Evolutionary conservation across 2,113 vertebrate genomes (phyloP).

Genomic region (Dermatemys mawii): DNA sequence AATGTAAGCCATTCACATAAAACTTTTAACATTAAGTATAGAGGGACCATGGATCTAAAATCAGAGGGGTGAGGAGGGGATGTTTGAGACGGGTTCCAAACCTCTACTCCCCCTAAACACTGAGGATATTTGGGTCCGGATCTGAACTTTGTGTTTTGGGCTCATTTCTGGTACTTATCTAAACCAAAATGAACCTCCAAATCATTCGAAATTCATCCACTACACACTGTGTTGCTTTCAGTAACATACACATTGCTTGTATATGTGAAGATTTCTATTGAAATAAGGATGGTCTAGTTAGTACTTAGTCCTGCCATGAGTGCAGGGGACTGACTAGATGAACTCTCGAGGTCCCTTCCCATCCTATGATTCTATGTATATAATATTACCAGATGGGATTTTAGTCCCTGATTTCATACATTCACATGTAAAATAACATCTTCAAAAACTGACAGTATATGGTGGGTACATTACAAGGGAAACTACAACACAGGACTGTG

Average conservation of each 20-base stretch:
- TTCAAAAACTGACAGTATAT: neutral
- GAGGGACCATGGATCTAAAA: neutral
- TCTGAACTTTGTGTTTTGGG: neutral
- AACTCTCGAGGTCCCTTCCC: too few relatives aligned
- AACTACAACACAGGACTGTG: neutral
- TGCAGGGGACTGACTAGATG: too few relatives aligned
- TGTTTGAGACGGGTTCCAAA: neutral
- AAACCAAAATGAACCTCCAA: neutral
- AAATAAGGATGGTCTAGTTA: neutral
- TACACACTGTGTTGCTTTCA: neutral
- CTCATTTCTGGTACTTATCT: neutral
- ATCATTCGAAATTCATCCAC: fast-evolving
- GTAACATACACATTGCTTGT: neutral
- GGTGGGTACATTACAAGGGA: neutral
- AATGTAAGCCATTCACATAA: neutral
- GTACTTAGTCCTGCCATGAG: too few relatives aligned
- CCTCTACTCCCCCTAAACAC: neutral
- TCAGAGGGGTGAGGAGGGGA: neutral
- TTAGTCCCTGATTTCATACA: neutral
- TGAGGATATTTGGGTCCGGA: neutral
- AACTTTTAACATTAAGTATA: neutral
- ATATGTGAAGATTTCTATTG: neutral
- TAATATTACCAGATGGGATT: neutral
- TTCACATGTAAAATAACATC: neutral
- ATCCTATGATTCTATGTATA: neutral